Percentiles rank a stretch among this genome's conserved stretches.
phyloP scores from a whole-genome alignment of 2,888 invertebrate genomes.

The Leptinotarsa peninsularis region DNA sequence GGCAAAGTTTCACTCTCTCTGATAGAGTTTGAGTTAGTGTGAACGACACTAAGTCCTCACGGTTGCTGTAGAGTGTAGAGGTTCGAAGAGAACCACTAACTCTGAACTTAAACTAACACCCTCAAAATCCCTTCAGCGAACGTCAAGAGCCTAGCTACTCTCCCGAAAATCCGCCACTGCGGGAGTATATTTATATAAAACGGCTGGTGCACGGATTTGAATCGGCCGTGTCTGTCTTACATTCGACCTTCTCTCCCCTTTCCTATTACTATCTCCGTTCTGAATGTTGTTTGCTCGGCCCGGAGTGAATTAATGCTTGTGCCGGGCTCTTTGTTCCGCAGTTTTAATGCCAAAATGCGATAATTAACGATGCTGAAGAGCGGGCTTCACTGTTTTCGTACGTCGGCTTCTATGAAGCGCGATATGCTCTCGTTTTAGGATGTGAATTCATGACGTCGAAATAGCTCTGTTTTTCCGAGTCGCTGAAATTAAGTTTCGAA shows the following conservation, averaged over 20 bases:
- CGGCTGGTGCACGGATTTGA: constrained; percentile 39
- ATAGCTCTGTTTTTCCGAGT: constrained; percentile 5
- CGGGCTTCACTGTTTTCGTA: constrained; percentile 39
- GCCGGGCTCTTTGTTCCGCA: constrained; percentile 41
- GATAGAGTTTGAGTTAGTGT: no score
- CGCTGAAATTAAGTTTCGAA: constrained; percentile 8
- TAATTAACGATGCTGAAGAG: constrained; percentile 42
- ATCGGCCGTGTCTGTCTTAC: constrained; percentile 21
- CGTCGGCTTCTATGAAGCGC: constrained; percentile 26
- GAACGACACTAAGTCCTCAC: no score
- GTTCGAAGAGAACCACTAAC: no score
- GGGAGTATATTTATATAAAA: background rate
- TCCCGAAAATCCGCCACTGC: background rate
- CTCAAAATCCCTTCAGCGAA: no score
- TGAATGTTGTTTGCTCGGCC: constrained; percentile 34
- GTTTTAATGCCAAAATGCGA: constrained; percentile 42
- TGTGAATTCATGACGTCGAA: constrained; percentile 10
- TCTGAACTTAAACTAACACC: no score
- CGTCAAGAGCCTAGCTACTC: background rate
- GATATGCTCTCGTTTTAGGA: constrained; percentile 17
- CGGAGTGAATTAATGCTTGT: constrained; percentile 40
- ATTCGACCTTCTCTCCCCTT: constrained; percentile 3
- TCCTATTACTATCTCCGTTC: constrained; percentile 20
- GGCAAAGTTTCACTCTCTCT: no score
- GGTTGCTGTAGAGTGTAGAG: no score